Conservation (phyloP, 2,888 invertebrate genomes). For the Catocala fraxini region DNA sequence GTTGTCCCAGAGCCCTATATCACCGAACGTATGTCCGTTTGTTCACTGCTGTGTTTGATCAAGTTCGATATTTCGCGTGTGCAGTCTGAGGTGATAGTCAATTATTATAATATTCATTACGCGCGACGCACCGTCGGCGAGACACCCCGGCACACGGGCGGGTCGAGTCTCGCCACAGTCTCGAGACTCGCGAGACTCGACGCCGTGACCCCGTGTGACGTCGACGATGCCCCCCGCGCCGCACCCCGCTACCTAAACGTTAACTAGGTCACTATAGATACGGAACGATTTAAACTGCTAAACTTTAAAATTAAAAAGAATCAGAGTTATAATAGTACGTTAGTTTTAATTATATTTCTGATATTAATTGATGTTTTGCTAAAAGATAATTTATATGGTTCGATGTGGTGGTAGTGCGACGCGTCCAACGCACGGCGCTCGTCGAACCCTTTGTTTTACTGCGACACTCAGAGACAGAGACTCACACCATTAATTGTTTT, state of each 20-base stretch:
- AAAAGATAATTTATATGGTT: slow-evolving; percentile 84
- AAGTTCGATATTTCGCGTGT: slow-evolving; percentile 49
- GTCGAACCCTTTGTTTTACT: slow-evolving; percentile 54
- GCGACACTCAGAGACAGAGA: slow-evolving; percentile 48
- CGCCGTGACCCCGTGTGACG: slow-evolving; percentile 44
- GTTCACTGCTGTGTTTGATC: slow-evolving; percentile 35
- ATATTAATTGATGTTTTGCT: slow-evolving; percentile 87
- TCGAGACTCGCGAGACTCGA: neutral
- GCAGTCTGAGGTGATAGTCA: slow-evolving; percentile 78
- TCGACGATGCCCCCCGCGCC: slow-evolving; percentile 58
- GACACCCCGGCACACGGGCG: slow-evolving; percentile 47
- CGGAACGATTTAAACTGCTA: slow-evolving; percentile 73
- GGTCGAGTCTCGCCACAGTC: slow-evolving; percentile 15
- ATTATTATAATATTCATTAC: slow-evolving; percentile 77
- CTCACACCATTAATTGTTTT: slow-evolving; percentile 64
- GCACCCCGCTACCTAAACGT: slow-evolving; percentile 69
- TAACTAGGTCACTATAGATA: slow-evolving; percentile 78
- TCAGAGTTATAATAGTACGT: slow-evolving; percentile 84
- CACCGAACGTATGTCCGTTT: slow-evolving; percentile 37
- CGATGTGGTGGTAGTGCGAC: slow-evolving; percentile 59
- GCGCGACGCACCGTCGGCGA: slow-evolving; percentile 53
- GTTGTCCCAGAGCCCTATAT: neutral
- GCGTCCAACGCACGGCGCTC: slow-evolving; percentile 49
- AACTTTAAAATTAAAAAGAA: slow-evolving; percentile 71
- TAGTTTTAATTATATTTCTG: slow-evolving; percentile 87